These are phyloP conservation scores for Tuta absoluta DNA, from an alignment of 2,888 invertebrate species.

Conservation along the genomic window DNA sequence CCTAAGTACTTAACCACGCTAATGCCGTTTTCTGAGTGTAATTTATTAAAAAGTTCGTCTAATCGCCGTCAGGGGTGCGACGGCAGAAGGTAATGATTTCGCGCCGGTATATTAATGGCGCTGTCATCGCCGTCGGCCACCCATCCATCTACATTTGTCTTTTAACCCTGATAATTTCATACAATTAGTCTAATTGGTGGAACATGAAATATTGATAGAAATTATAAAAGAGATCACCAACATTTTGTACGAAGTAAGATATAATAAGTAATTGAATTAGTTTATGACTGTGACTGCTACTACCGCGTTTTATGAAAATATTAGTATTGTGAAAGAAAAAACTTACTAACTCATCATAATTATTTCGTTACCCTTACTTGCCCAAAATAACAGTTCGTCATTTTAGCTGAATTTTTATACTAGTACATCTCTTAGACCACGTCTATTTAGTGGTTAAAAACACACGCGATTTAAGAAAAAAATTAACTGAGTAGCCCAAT, in stretches of 20 bases:
- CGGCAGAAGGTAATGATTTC: conserved; percentile 62
- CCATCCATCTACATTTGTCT: conserved; percentile 71
- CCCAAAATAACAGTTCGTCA: too few relatives aligned
- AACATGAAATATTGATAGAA: conserved; percentile 24
- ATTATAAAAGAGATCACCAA: background rate
- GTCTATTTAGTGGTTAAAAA: background rate
- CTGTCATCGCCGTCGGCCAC: conserved; percentile 66
- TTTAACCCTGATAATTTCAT: conserved; percentile 51
- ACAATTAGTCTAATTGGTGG: conserved; percentile 57
- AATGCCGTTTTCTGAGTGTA: conserved; percentile 35
- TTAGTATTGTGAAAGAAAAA: too few relatives aligned
- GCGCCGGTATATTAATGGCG: conserved; percentile 62
- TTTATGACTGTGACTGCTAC: too few relatives aligned
- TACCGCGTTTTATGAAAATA: too few relatives aligned
- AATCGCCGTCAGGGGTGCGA: conserved; percentile 40
- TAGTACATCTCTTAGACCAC: too few relatives aligned
- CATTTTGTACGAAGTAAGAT: too few relatives aligned
- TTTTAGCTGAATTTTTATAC: too few relatives aligned
- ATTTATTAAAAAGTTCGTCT: conserved; percentile 54
- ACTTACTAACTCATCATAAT: too few relatives aligned
- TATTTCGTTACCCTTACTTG: too few relatives aligned
- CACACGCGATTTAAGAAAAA: background rate
- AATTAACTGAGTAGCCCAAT: background rate
- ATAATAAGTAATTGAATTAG: too few relatives aligned
- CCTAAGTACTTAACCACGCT: background rate